A percentile compares a stretch with the other conserved stretches of the same genome.
phyloP scores from a whole-genome alignment of 1,140 invertebrate genomes.

The Pinna nobilis region DNA sequence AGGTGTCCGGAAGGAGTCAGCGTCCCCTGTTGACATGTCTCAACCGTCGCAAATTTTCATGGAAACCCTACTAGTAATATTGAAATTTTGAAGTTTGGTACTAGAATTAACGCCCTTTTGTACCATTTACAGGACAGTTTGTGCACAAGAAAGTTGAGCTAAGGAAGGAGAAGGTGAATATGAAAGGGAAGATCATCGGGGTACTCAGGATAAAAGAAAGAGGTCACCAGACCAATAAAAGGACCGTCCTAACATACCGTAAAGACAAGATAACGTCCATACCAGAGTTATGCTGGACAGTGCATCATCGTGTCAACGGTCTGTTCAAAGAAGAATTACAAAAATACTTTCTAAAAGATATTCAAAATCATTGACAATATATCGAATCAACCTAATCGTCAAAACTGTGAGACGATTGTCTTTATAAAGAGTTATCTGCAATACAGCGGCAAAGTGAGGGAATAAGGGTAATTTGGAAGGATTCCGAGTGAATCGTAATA shows the following conservation, averaged over 20 bases:
- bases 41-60: no score
- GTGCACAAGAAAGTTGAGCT: constrained; percentile 23
- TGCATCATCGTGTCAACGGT: background rate
- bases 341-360: constrained; percentile 27
- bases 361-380: no score
- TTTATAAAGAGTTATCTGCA: no score
- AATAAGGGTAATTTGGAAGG: no score
- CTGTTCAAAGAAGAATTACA: constrained; percentile 17
- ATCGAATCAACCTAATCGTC: no score
- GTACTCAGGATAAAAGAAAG: constrained; percentile 17
- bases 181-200: constrained; percentile 19
- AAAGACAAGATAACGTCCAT: constrained; percentile 16
- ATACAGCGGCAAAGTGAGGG: no score
- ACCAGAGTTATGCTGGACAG: constrained; percentile 23
- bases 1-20: no score
- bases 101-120: background rate
- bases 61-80: background rate
- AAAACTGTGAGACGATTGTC: no score
- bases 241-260: background rate
- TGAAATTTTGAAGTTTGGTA: background rate
- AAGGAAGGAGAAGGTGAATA: background rate
- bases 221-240: background rate
- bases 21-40: no score
- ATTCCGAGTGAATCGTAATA: no score
- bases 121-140: constrained; percentile 28